Evolutionary conservation across 2,888 invertebrate species (phyloP), one percentile per base, ranked within the genome.

Genomic region (Acanthococcus lagerstroemiae): DNA sequence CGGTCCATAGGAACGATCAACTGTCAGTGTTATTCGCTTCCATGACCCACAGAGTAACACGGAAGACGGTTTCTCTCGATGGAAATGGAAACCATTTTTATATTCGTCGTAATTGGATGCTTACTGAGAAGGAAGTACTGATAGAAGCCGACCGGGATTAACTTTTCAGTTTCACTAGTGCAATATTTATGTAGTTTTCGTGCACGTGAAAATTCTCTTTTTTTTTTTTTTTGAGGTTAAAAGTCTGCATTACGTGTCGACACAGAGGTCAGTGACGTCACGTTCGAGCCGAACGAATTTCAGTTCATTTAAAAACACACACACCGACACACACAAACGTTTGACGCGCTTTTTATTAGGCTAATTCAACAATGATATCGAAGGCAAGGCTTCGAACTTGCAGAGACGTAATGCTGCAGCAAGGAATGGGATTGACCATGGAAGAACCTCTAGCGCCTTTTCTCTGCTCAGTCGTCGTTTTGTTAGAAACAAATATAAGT

Each of bases 181-280:
- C n/a, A n/a, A n/a, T n/a, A n/a, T n/a, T n/a, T n/a, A n/a, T n/a
- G n/a, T n/a, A n/a, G n/a, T n/a, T n/a, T n/a, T n/a, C n/a, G n/a
- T n/a, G n/a, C n/a, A n/a, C n/a, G n/a, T n/a, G n/a, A n/a, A n/a
- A n/a, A n/a, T 45, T 45, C 15, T 45, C 19, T 4, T 19, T 45
- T 52, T 6, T 52, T 52, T 22, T 22, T 30, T 61, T 61, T 63
- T 50, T 25, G 54, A 63, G 63, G 63, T 54, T 63, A 63, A 63
- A 63, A 52, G 54, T 44, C 17, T 9, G 19, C 54, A 55, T 12
- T 26, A 55, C 37, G 25, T 56, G 44, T 56, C 56, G 56, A 66
- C 48, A 25, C 50, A 27, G 57, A 66, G 66, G 66, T 66, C 66
- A 66, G 57, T 66, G 66, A 66, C 66, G 57, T 66, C 66, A 66